phyloP scores from a whole-genome alignment of 2,797 vertebrate genomes.

The Aulostomus chinensis region DNA sequence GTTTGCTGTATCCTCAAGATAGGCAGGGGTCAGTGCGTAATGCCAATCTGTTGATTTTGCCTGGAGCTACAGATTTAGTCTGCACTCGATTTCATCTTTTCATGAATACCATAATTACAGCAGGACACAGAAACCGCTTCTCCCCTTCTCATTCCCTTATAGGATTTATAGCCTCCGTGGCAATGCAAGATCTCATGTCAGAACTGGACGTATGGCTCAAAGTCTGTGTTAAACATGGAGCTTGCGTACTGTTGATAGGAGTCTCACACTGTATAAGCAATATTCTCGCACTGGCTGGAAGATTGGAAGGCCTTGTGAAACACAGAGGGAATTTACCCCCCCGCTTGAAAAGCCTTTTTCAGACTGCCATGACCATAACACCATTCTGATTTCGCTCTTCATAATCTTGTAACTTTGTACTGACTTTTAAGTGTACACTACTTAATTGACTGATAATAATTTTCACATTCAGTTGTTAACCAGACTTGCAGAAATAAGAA shows the following conservation, averaged over 20 bases:
- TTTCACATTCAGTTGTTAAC: no score
- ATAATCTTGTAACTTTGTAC: no score
- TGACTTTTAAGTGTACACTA: no score
- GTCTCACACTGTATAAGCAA: constrained; percentile 33
- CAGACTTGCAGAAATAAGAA: no score
- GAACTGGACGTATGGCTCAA: constrained; percentile 36
- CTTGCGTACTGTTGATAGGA: constrained; percentile 52
- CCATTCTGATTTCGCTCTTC: no score
- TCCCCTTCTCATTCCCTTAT: constrained; percentile 32
- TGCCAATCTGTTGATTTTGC: constrained; percentile 83
- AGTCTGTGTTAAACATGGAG: constrained; percentile 54
- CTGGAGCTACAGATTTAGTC: constrained; percentile 80
- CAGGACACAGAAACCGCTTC: constrained; percentile 66
- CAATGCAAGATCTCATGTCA: constrained; percentile 39
- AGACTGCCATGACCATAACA: not conserved
- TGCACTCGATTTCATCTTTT: constrained; percentile 79
- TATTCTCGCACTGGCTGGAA: constrained; percentile 31
- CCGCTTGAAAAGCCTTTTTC: not conserved
- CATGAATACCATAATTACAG: constrained; percentile 77
- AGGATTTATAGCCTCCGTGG: constrained; percentile 45
- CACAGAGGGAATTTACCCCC: not conserved
- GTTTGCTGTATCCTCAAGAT: constrained; percentile 78
- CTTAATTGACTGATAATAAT: not conserved
- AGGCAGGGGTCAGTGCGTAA: constrained; percentile 86
- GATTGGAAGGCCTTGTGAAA: constrained; percentile 50